A percentile compares a stretch with the other conserved stretches of the same genome.
phyloP scores from a whole-genome alignment of 2,113 vertebrate genomes.

The Neopipo cinnamomea region DNA sequence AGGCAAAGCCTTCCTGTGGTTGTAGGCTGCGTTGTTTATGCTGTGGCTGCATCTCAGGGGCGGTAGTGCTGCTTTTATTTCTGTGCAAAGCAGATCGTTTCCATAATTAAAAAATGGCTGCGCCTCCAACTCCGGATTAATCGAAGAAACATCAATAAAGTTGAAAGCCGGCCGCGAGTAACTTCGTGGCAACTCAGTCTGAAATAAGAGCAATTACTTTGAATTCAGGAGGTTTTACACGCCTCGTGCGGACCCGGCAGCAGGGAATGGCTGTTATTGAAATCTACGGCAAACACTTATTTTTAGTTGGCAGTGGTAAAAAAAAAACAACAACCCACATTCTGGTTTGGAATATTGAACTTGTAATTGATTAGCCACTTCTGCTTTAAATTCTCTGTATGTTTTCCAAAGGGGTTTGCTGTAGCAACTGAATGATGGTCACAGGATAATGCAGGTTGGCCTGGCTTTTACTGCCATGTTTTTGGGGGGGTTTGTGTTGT shows the following conservation, averaged over 20 bases:
- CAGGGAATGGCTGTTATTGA: neutral
- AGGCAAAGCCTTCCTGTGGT: neutral
- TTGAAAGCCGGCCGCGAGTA: neutral
- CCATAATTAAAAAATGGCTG: neutral
- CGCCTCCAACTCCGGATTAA: neutral
- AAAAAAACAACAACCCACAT: neutral
- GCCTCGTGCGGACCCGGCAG: rapidly evolving
- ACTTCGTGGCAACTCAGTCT: neutral
- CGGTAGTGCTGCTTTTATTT: neutral
- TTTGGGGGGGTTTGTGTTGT: neutral
- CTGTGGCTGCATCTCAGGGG: neutral
- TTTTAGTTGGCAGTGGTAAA: neutral
- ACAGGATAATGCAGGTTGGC: neutral
- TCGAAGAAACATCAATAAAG: rapidly evolving
- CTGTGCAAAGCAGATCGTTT: rapidly evolving
- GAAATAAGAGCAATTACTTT: neutral
- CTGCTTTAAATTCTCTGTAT: neutral
- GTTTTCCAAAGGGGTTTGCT: neutral
- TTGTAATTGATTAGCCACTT: neutral
- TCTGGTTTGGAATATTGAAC: neutral
- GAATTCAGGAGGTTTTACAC: neutral
- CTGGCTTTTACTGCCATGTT: neutral
- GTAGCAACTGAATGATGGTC: neutral
- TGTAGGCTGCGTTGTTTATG: neutral
- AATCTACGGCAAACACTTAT: neutral